Evolutionary conservation across 2,797 vertebrate species (phyloP).

Genomic region (Pelobates cultripes): DNA sequence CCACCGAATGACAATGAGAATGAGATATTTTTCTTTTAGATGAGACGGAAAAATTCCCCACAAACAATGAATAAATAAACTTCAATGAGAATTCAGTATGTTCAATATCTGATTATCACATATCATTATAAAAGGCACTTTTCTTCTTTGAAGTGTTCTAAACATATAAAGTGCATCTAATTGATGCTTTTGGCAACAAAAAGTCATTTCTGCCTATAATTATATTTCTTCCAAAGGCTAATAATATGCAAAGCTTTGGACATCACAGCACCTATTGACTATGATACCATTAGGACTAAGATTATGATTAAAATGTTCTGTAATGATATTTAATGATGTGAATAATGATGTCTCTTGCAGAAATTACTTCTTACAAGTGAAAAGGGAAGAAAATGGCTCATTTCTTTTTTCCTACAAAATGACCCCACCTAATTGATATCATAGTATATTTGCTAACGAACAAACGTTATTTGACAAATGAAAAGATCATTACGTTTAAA

Average conservation of each 20-base stretch:
- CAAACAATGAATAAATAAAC: slow-evolving; percentile 4
- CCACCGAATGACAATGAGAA: too few species aligned
- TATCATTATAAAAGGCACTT: slow-evolving; percentile 12
- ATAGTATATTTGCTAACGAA: slow-evolving; percentile 28
- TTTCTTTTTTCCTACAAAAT: slow-evolving; percentile 24
- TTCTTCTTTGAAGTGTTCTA: slow-evolving; percentile 26
- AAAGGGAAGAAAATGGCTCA: slow-evolving; percentile 42
- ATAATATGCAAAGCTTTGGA: slow-evolving; percentile 44
- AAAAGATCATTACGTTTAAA: slow-evolving; percentile 23
- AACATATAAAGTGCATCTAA: slow-evolving; percentile 45
- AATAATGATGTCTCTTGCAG: slow-evolving; percentile 48
- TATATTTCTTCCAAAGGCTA: slow-evolving; percentile 39
- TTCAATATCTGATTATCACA: slow-evolving; percentile 15
- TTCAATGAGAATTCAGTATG: not conserved
- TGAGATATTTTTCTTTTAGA: not conserved
- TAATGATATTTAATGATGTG: slow-evolving; percentile 53
- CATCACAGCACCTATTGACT: slow-evolving; percentile 50
- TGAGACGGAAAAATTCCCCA: not conserved
- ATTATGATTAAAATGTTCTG: slow-evolving; percentile 45
- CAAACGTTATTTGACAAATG: slow-evolving; percentile 2
- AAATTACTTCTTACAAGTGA: slow-evolving; percentile 45
- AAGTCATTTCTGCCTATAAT: slow-evolving; percentile 20
- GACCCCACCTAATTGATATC: slow-evolving; percentile 4
- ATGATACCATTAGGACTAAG: slow-evolving; percentile 50
- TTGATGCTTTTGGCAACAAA: slow-evolving; percentile 45